Evolutionary conservation across 2,113 vertebrate genomes (phyloP).

Genomic region (Stegastes partitus): DNA sequence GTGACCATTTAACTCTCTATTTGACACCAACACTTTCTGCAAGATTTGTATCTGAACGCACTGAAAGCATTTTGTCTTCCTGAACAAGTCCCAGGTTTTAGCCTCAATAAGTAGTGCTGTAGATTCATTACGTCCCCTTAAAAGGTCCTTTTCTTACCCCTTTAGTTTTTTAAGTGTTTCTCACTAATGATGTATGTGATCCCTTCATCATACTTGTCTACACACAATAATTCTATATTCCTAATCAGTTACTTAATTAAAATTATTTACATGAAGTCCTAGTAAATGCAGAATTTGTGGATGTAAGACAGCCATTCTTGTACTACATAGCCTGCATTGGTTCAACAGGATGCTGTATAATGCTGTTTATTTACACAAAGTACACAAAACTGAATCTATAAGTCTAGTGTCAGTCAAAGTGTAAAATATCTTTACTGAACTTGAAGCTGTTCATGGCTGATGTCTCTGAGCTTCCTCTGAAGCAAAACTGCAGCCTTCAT

Average conservation of each 20-base stretch:
- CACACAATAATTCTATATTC: background rate
- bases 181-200: slow-evolving; percentile 40
- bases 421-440: background rate
- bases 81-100: slow-evolving; percentile 76
- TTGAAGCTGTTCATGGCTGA: background rate
- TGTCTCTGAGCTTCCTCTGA: background rate
- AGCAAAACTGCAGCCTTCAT: background rate
- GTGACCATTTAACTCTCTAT: background rate
- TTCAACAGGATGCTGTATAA: background rate
- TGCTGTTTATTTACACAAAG: too few relatives aligned
- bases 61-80: slow-evolving; percentile 65
- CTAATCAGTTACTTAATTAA: background rate
- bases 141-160: slow-evolving; percentile 29
- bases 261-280: background rate
- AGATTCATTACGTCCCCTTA: slow-evolving; percentile 52
- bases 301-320: background rate
- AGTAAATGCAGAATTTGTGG: background rate
- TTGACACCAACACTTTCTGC: slow-evolving; percentile 21
- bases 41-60: slow-evolving; percentile 64
- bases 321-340: background rate
- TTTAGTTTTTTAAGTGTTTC: slow-evolving; percentile 22
- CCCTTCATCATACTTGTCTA: background rate
- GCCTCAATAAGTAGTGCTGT: slow-evolving; percentile 67
- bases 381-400: background rate
- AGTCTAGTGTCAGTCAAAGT: background rate